A percentile compares a stretch with the other conserved stretches of the same genome.
Conservation (phyloP, 2,888 invertebrate genomes). For the Drosophila gaucha region DNA sequence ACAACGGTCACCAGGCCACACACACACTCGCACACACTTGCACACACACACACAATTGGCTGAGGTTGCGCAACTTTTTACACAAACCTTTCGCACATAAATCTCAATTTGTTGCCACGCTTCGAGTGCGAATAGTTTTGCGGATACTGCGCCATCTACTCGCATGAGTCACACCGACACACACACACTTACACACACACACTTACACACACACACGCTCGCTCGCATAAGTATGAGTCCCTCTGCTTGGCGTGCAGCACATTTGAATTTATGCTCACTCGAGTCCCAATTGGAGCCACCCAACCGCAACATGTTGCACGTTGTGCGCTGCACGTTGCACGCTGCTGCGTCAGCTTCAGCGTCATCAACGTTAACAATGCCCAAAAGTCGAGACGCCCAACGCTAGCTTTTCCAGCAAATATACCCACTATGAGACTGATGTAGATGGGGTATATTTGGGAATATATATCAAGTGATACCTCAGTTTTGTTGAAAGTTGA, state of each 20-base stretch:
- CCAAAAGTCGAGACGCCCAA: conserved; percentile 36
- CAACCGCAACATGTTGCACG: conserved; percentile 76
- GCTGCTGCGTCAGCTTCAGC: conserved; percentile 27
- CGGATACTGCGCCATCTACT: conserved; percentile 36
- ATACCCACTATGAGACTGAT: conserved; percentile 23
- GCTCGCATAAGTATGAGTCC: conserved; percentile 44
- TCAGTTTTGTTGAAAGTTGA: no score
- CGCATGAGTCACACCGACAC: conserved; percentile 40
- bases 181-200: neutral
- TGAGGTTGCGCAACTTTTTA: conserved; percentile 66
- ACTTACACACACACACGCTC: neutral
- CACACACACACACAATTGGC: conserved; percentile 55
- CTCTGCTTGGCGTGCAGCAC: conserved; percentile 43
- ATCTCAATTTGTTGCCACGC: conserved; percentile 76
- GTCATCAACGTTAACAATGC: conserved; percentile 47
- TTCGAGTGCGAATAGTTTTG: conserved; percentile 72
- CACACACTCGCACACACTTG: conserved; percentile 30
- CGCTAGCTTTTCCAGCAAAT: conserved; percentile 13
- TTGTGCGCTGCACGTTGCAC: conserved; percentile 30
- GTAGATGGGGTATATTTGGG: neutral
- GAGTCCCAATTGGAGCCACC: conserved; percentile 72
- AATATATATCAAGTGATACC: no score
- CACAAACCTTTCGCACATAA: conserved; percentile 72
- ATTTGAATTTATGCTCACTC: conserved; percentile 77
- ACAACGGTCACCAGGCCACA: conserved; percentile 62